Evolutionary conservation across 2,113 vertebrate species (phyloP), one percentile per base, ranked within the genome.

Genomic region (Eptatretus burgeri): DNA sequence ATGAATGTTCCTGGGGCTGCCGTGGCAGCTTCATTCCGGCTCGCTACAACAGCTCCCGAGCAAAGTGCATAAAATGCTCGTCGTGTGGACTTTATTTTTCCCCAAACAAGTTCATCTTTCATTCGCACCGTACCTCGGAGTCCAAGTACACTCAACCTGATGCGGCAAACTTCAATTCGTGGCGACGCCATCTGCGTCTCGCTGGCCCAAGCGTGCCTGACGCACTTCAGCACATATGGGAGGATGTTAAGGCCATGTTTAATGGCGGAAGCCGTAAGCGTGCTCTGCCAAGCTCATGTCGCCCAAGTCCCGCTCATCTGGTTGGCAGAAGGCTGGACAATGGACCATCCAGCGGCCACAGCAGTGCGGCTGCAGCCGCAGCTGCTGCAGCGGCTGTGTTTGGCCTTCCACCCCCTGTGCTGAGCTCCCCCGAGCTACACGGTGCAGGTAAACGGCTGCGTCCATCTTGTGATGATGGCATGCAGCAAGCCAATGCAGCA

Each of bases 221-320:
- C 1, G 86, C 89, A 20, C 71, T 93, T 66, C 76, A 74, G 69
- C 81, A 85, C 71, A 84, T 85, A 14, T 93, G 87, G 87, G 87
- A 93, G 77, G 87, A 91, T 52, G 85, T 93, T 56, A 93, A 91
- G 74, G 87, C 87, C 73, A 91, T 93, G 87, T 93, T 93, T 70
- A 93, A 91, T 64, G 85, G 87, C 7, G 87, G 87, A 27, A 91
- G 78, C 62, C 78, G 87, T 65, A 94, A 93, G 72, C 76, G 87
- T 71, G 83, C 83, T 66, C 81, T 95, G 71, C 84, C 82, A 2
- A 41, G 27, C 27, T 41, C 27, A 7, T 41, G 27, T 41, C 27
- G 27, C 27, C 27, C 27, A 41, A 41, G 27, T 41, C 27, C 27
- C 27, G 27, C 27, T 41, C 27, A 41, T 7, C 27, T 41, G 7